Evolutionary conservation across 2,888 invertebrate species (phyloP).

Genomic region (Punctoribates punctum): DNA sequence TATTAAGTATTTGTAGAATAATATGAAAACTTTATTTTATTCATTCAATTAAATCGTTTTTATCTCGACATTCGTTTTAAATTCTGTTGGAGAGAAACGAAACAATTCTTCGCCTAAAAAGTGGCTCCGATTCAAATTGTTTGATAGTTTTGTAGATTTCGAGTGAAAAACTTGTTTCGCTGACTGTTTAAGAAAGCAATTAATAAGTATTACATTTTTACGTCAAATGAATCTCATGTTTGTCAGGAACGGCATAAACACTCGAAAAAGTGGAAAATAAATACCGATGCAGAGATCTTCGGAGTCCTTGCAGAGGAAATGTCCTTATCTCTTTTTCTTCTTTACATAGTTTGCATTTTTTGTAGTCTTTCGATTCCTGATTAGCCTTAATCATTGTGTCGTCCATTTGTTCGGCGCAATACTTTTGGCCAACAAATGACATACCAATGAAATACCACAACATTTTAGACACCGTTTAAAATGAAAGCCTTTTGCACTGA

Average conservation of each 20-base stretch:
- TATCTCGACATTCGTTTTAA: too few species aligned
- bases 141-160: not conserved
- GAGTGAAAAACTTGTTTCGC: not conserved
- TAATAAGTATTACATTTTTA: not conserved
- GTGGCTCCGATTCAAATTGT: not conserved
- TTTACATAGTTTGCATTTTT: conserved; percentile 4
- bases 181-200: not conserved
- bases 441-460: conserved; percentile 7
- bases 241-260: not conserved
- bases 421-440: not conserved
- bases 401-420: not conserved
- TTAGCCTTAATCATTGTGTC: not conserved
- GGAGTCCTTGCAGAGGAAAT: not conserved
- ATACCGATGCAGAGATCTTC: not conserved
- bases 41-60: too few species aligned
- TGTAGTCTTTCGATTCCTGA: too few species aligned
- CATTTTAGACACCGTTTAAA: not conserved
- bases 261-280: not conserved
- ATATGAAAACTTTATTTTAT: too few species aligned
- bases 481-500: too few species aligned
- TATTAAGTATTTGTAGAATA: too few species aligned
- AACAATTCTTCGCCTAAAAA: not conserved
- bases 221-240: not conserved
- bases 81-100: not conserved
- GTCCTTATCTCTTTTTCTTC: not conserved